Conservation (phyloP, 2,113 vertebrate species). For the Lucifuga dentata region DNA sequence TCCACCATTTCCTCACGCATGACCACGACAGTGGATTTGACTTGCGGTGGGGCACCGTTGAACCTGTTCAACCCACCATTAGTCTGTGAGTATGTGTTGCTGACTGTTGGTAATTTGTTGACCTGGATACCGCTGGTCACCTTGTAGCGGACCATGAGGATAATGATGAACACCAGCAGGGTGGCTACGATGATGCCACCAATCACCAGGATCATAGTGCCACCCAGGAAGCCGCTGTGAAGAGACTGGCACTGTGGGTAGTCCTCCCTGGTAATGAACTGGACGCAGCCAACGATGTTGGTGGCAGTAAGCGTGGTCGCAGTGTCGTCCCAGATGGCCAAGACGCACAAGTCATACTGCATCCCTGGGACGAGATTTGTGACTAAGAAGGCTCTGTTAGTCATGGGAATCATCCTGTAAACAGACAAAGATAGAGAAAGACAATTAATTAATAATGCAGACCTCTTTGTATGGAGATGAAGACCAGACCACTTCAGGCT, state of each 20-base stretch:
- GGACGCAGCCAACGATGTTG: constrained; percentile 94
- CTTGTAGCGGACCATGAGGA: constrained; percentile 98
- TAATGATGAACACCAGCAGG: constrained; percentile 93
- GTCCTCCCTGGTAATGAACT: constrained; percentile 94
- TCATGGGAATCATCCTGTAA: constrained; percentile 92
- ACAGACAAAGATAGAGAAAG: constrained; percentile 48
- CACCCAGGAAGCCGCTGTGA: constrained; percentile 93
- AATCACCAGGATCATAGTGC: constrained; percentile 97
- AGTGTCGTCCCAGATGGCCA: constrained; percentile 97
- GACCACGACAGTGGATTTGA: constrained; percentile 87
- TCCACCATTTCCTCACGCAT: constrained; percentile 91
- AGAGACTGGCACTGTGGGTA: constrained; percentile 94
- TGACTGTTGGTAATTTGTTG: constrained; percentile 88
- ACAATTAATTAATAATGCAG: constrained; percentile 28
- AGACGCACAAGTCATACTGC: constrained; percentile 94
- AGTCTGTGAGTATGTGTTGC: constrained; percentile 93
- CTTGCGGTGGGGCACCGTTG: constrained; percentile 81
- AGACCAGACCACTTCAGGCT: constrained; percentile 74
- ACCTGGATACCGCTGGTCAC: constrained; percentile 87
- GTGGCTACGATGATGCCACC: constrained; percentile 97
- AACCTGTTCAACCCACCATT: constrained; percentile 87
- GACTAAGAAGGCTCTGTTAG: constrained; percentile 93
- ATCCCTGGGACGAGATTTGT: constrained; percentile 95
- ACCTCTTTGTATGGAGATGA: constrained; percentile 39
- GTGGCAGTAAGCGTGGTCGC: constrained; percentile 96